Evolutionary conservation across 1,140 invertebrate species (phyloP), one percentile per base, ranked within the genome.

Genomic region (Eufriesea mexicana): DNA sequence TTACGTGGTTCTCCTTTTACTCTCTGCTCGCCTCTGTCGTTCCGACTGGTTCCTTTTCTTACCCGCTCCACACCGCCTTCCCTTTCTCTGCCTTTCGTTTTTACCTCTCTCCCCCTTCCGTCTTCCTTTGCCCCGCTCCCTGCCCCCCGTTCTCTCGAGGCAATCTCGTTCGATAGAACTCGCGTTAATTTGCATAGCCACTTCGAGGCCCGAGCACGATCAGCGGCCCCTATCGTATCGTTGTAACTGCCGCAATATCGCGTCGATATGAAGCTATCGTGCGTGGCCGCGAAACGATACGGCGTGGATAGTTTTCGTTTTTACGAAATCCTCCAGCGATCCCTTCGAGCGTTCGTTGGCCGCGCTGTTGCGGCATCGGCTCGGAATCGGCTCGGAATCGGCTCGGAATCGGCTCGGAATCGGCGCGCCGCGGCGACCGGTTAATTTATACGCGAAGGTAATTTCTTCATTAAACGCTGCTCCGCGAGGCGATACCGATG

Each of bases 131-230:
- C 28, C 25, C 7, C 42, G 20, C 55, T 14, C 77, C n/a, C 25
- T 28, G 16, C 62, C 62, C 42, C 61, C 75, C 75, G 73, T 78
- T 76, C 55, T 68, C 62, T 70, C 68, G 49, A 42, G 83, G 86
- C 83, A 87, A 88, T 84, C 86, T 87, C 78, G 86, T 79, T 84
- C 85, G 85, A 86, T 87, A 88, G 86, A 87, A 86, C 85, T 64
- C 62, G 59, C 75, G 85, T 88, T 88, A 88, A 88, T 88, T 88
- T 88, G 86, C 86, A 88, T 88, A 88, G 86, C 86, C 82, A 87
- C 86, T 87, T 87, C 78, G 86, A 81, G 86, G 73, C 73, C 86
- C 73, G 74, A 28, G 57, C 57, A 87, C 86, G 86, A 87, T 85
- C 86, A 77, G 49, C 78, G 51, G 61, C 70, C 81, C 81, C 80